Percentiles rank a stretch among this genome's conserved stretches.
These are phyloP conservation scores for Meteorus cinctellus DNA, from an alignment of 2,888 invertebrate genomes.

Conservation along the genomic window DNA sequence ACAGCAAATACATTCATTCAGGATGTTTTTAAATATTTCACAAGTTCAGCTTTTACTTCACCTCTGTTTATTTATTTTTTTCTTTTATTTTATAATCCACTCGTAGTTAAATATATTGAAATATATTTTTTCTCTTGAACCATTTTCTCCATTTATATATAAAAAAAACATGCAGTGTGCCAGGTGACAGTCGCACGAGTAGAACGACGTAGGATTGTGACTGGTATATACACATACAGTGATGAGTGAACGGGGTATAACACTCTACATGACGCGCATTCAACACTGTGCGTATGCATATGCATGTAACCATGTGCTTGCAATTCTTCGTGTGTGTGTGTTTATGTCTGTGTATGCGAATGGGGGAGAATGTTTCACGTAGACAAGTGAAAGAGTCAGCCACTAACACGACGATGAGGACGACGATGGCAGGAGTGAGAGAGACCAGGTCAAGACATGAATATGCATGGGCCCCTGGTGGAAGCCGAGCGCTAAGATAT, in stretches of 20 bases:
- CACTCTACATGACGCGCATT: constrained; percentile 37
- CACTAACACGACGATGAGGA: constrained; percentile 22
- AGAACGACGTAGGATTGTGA: constrained; percentile 23
- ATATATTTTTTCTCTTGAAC: not conserved
- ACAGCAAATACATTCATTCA: not conserved
- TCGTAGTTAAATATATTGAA: not conserved
- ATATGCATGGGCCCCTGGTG: constrained; percentile 43
- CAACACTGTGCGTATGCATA: constrained; percentile 18
- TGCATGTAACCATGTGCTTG: constrained; percentile 2
- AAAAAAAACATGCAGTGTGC: not conserved
- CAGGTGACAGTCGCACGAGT: constrained; percentile 14
- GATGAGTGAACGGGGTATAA: constrained; percentile 18
- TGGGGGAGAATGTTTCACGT: constrained; percentile 27
- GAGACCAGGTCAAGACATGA: constrained; percentile 34
- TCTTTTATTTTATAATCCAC: not conserved
- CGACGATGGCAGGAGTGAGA: constrained; percentile 21
- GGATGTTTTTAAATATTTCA: not conserved
- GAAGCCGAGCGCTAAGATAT: constrained; percentile 60
- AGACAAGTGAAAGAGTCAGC: constrained; percentile 27
- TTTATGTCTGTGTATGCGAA: constrained; percentile 63
- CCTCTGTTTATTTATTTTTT: too few species aligned
- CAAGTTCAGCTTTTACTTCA: not conserved
- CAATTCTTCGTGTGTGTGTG: constrained; percentile 30
- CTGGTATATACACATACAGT: constrained; percentile 7
- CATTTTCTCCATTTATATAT: not conserved